A percentile compares a stretch with the other conserved stretches of the same genome.
Evolutionary conservation across 2,888 invertebrate genomes (phyloP).

Genomic region (Dascillus cervinus): DNA sequence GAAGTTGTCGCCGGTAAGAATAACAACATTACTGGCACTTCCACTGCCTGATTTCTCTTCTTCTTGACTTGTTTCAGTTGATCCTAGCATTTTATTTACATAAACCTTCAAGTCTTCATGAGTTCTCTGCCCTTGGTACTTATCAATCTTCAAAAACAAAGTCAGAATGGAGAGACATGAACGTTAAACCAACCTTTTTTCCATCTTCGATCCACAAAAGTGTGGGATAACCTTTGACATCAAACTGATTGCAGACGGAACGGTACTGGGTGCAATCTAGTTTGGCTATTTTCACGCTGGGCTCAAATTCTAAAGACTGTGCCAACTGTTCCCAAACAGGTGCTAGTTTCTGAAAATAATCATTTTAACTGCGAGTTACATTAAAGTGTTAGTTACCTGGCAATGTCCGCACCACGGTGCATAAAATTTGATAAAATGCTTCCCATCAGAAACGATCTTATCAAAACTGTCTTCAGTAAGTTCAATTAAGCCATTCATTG

Average conservation of each 20-base stretch:
- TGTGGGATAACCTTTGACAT: slow-evolving; percentile 82
- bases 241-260: slow-evolving; percentile 67
- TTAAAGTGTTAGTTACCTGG: slow-evolving; percentile 48
- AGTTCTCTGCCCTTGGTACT: slow-evolving; percentile 60
- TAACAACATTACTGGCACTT: slow-evolving; percentile 46
- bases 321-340: slow-evolving; percentile 81
- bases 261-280: slow-evolving; percentile 78
- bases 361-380: too few relatives aligned
- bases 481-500: slow-evolving; percentile 58
- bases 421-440: slow-evolving; percentile 86
- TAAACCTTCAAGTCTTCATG: slow-evolving; percentile 64
- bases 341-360: slow-evolving; percentile 56
- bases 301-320: slow-evolving; percentile 56
- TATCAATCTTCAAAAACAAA: slow-evolving; percentile 54
- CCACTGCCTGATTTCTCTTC: slow-evolving; percentile 26
- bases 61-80: slow-evolving; percentile 37
- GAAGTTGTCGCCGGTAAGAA: slow-evolving; percentile 65
- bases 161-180: slow-evolving; percentile 5
- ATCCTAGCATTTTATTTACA: slow-evolving; percentile 61
- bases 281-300: slow-evolving; percentile 66
- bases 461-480: slow-evolving; percentile 71
- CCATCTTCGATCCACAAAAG: slow-evolving; percentile 84
- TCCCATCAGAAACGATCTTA: slow-evolving; percentile 61
- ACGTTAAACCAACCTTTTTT: slow-evolving; percentile 53
- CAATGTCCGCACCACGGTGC: slow-evolving; percentile 90